Conservation (phyloP, 2,113 vertebrate genomes). For the Vireo altiloquus region DNA sequence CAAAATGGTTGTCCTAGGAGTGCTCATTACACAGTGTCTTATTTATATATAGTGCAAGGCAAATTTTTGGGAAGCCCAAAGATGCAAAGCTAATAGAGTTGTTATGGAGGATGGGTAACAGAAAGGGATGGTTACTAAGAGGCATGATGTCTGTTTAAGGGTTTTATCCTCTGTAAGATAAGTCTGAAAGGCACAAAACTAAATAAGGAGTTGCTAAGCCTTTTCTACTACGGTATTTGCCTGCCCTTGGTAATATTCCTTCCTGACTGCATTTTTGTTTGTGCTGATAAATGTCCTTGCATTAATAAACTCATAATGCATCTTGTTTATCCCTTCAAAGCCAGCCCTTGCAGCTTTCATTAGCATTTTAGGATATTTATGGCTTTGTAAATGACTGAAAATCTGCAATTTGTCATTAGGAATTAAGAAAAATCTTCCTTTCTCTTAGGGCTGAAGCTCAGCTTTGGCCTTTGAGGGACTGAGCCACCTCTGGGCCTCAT, state of each 20-base stretch:
- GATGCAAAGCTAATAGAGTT: not conserved
- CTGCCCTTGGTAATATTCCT: not conserved
- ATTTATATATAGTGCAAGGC: not conserved
- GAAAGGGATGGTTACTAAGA: not conserved
- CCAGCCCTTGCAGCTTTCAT: constrained; percentile 10
- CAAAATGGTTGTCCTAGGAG: not conserved
- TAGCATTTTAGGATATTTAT: constrained; percentile 35
- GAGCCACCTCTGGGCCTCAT: constrained; percentile 38
- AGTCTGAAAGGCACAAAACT: not conserved
- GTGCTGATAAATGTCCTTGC: constrained; percentile 8
- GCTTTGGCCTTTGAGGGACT: constrained; percentile 44
- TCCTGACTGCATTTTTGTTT: not conserved
- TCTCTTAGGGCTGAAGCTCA: not conserved
- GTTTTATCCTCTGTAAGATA: not conserved
- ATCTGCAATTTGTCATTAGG: constrained; percentile 47
- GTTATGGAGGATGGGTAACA: not conserved
- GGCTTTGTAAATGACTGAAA: constrained; percentile 34
- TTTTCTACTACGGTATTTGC: not conserved
- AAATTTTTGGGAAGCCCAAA: not conserved
- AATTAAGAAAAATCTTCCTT: constrained; percentile 39
- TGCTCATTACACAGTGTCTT: not conserved
- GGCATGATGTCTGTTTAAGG: not conserved
- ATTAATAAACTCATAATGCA: not conserved
- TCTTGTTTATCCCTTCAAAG: constrained; percentile 41
- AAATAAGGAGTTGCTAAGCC: not conserved